Conservation (phyloP, 2,888 invertebrate genomes). For the Calephelis perditalis region DNA sequence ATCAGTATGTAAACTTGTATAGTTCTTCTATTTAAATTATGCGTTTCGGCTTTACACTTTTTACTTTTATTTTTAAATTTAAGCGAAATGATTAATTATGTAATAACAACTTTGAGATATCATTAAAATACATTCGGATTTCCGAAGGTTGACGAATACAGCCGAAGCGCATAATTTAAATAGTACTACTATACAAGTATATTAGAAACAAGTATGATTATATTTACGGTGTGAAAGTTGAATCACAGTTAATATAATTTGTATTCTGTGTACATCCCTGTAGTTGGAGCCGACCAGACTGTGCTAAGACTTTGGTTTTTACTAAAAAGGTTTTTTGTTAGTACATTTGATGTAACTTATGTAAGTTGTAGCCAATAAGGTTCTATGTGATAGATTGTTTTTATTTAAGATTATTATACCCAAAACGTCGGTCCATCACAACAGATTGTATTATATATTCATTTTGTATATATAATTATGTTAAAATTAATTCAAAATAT, state of each 20-base stretch:
- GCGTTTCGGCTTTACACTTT: too few species aligned
- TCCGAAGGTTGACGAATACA: too few species aligned
- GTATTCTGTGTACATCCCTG: not conserved
- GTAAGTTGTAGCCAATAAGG: not conserved
- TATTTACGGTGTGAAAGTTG: slow-evolving; percentile 1
- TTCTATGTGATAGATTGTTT: slow-evolving; percentile 6
- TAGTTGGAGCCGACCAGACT: not conserved
- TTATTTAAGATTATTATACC: not conserved
- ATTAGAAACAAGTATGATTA: not conserved
- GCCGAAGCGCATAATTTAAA: not conserved
- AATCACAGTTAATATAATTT: slow-evolving; percentile 2
- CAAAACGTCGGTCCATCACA: not conserved
- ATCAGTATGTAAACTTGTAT: too few species aligned
- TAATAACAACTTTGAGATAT: too few species aligned
- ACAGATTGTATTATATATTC: slow-evolving; percentile 9
- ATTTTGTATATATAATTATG: slow-evolving; percentile 8
- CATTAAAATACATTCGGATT: too few species aligned
- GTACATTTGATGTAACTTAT: not conserved
- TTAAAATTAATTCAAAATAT: slow-evolving; percentile 11
- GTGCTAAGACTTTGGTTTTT: not conserved
- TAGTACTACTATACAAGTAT: not conserved
- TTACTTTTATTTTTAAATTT: too few species aligned
- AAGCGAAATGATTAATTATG: too few species aligned
- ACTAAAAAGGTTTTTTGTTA: not conserved
- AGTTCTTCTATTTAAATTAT: too few species aligned